phyloP scores from a whole-genome alignment of 1,140 invertebrate species.

The Drosophila lowei region DNA sequence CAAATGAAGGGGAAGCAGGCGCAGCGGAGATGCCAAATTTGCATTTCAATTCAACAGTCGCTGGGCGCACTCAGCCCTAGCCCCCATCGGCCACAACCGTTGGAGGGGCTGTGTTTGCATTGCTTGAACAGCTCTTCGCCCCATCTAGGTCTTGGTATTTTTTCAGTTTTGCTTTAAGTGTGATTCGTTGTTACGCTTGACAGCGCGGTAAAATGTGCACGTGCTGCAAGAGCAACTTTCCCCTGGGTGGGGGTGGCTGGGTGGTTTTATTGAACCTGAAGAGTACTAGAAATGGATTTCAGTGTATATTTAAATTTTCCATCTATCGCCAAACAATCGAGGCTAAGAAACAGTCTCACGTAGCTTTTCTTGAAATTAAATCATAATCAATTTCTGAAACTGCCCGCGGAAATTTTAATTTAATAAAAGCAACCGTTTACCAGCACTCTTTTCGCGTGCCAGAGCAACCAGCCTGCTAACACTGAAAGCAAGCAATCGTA shows the following conservation, averaged over 20 bases:
- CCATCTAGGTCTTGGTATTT: slow-evolving; percentile 24
- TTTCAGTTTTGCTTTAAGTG: slow-evolving; percentile 56
- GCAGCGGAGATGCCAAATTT: slow-evolving; percentile 45
- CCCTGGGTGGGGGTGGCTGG: not conserved
- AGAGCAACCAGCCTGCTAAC: too few relatives aligned
- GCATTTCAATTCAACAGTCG: slow-evolving; percentile 62
- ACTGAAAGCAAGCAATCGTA: too few relatives aligned
- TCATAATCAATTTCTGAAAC: too few relatives aligned
- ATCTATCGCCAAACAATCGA: too few relatives aligned
- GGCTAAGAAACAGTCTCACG: too few relatives aligned
- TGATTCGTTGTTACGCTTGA: slow-evolving; percentile 67
- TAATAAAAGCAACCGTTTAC: too few relatives aligned
- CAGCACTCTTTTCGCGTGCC: too few relatives aligned
- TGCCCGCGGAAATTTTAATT: too few relatives aligned
- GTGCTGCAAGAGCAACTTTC: slow-evolving; percentile 47
- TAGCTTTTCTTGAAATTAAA: too few relatives aligned
- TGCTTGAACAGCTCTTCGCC: slow-evolving; percentile 38
- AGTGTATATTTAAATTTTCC: too few relatives aligned
- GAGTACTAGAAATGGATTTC: too few relatives aligned
- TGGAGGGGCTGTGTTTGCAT: slow-evolving; percentile 35
- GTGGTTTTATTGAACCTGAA: slow-evolving; percentile 6
- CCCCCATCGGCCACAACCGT: not conserved
- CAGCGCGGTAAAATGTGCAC: slow-evolving; percentile 55
- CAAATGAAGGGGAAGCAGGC: slow-evolving; percentile 20
- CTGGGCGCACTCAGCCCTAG: slow-evolving; percentile 26